Conservation (phyloP, 1,140 invertebrate genomes). For the Argopecten irradians region DNA sequence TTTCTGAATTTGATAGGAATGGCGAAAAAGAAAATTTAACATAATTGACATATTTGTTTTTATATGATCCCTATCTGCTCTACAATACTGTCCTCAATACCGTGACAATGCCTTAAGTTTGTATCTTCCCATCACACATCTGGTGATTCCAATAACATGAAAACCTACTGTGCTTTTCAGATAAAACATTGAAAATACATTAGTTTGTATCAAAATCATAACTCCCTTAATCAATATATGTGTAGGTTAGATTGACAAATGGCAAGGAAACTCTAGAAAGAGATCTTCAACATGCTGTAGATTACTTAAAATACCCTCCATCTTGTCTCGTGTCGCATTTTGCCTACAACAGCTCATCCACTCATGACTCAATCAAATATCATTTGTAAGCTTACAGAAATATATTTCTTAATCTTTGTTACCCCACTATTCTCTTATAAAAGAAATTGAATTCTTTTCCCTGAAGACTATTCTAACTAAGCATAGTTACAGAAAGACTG, state of each 20-base stretch:
- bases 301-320: background rate
- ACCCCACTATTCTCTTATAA: background rate
- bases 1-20: too few species aligned
- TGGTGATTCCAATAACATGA: background rate
- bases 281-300: background rate
- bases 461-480: background rate
- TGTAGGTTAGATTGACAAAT: background rate
- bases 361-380: constrained; percentile 3
- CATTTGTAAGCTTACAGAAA: background rate
- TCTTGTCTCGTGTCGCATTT: background rate
- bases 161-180: background rate
- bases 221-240: background rate
- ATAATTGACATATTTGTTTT: too few species aligned
- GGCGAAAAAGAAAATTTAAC: too few species aligned
- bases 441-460: constrained; percentile 13
- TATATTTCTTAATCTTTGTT: background rate
- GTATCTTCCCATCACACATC: background rate
- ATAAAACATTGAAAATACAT: constrained; percentile 5
- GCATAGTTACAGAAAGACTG: background rate
- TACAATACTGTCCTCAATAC: background rate
- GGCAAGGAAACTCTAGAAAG: background rate
- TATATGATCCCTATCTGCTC: too few species aligned
- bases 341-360: background rate
- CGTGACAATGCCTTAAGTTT: background rate
- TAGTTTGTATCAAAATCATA: constrained; percentile 7